These are phyloP conservation scores for Rousettus madagascariensis DNA, from an alignment of 2,797 vertebrate genomes.

Conservation along the genomic window DNA sequence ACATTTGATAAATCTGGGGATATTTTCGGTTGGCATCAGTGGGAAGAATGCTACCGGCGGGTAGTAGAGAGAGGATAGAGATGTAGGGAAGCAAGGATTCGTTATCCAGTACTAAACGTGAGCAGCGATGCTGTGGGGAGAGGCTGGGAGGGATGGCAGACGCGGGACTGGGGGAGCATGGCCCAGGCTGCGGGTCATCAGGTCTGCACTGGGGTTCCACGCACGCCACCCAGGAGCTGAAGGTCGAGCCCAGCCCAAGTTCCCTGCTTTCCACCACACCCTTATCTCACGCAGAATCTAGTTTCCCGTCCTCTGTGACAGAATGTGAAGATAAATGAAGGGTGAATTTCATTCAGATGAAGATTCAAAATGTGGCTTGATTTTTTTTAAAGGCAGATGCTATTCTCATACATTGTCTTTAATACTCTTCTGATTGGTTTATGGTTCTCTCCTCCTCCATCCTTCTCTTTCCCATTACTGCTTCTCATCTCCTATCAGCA, in stretches of 20 bases:
- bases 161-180: accelerated
- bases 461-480: background rate
- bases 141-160: background rate
- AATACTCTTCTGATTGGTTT: background rate
- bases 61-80: background rate
- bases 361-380: background rate
- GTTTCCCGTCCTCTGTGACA: background rate
- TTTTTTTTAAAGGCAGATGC: background rate
- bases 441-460: background rate
- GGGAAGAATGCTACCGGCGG: background rate
- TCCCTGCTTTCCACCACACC: background rate
- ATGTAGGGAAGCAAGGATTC: background rate
- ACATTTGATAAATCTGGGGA: background rate
- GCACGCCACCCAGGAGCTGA: background rate
- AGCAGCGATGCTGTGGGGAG: background rate
- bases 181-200: accelerated
- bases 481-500: background rate
- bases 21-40: background rate
- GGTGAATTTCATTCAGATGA: background rate
- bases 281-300: background rate
- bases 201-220: background rate
- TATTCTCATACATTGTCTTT: background rate
- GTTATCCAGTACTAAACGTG: accelerated
- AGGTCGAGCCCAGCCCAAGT: background rate
- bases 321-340: constrained; percentile 37